Percentiles rank a stretch among this genome's conserved stretches.
Conservation (phyloP, 92 coral and sea anemone genomes). For the Paragorgia papillata region DNA sequence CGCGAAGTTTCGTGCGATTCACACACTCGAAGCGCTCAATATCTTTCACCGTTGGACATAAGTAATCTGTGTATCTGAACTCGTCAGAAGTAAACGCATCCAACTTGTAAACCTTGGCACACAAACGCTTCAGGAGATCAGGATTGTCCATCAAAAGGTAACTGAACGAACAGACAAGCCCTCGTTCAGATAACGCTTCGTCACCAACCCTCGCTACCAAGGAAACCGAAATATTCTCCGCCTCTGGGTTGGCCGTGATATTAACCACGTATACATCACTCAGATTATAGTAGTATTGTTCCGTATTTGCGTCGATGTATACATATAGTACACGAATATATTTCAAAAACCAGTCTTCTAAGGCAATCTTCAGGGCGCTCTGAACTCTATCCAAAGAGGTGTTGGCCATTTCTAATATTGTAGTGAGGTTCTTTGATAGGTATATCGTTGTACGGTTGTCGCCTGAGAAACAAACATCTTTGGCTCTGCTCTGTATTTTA, state of each 20-base stretch:
- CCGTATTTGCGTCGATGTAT: background rate
- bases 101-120: background rate
- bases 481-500: too few relatives aligned
- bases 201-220: slow-evolving; percentile 29
- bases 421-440: background rate
- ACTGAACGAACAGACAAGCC: slow-evolving; percentile 18
- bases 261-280: slow-evolving; percentile 21
- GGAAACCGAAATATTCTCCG: slow-evolving; percentile 13
- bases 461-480: slow-evolving; percentile 24
- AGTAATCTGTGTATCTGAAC: slow-evolving; percentile 1
- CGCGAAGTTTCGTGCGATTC: too few relatives aligned
- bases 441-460: slow-evolving; percentile 15
- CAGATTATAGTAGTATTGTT: slow-evolving; percentile 6
- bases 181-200: slow-evolving; percentile 2
- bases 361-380: slow-evolving; percentile 2
- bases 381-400: background rate
- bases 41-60: slow-evolving; percentile 12
- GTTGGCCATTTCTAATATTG: background rate
- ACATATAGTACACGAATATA: background rate
- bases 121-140: background rate
- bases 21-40: background rate
- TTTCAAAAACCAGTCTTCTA: slow-evolving; percentile 32
- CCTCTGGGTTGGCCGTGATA: background rate
- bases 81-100: background rate
- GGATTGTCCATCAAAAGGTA: background rate